These are phyloP conservation scores for Tokudaia muenninki DNA, from an alignment of 2,797 vertebrate genomes.

Conservation along the genomic window DNA sequence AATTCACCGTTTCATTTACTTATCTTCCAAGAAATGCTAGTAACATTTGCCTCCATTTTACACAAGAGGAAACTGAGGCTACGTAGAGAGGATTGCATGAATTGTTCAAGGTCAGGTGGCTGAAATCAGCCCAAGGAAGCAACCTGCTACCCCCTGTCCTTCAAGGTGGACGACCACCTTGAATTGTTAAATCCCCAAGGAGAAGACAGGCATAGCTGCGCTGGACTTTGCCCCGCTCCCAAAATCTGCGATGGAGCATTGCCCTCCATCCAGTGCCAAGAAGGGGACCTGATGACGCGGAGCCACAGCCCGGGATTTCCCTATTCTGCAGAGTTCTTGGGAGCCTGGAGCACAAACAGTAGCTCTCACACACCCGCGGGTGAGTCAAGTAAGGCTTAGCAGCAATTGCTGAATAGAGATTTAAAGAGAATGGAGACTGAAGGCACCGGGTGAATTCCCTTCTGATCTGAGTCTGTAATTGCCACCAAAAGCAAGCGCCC, in stretches of 20 bases:
- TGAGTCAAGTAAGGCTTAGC: conserved; percentile 66
- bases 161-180: background rate
- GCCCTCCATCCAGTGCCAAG: conserved; percentile 59
- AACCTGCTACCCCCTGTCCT: background rate
- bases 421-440: background rate
- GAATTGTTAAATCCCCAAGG: background rate
- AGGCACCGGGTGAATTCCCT: background rate
- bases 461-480: background rate
- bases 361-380: background rate
- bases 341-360: background rate
- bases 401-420: conserved; percentile 23
- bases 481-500: background rate
- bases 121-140: conserved; percentile 7
- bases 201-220: background rate
- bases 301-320: conserved; percentile 68
- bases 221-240: background rate
- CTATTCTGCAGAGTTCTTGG: conserved; percentile 49
- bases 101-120: conserved; percentile 78
- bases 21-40: conserved; percentile 12
- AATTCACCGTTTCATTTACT: conserved; percentile 60
- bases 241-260: conserved; percentile 54
- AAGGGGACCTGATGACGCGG: conserved; percentile 75
- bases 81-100: background rate
- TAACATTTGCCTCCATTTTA: conserved; percentile 26
- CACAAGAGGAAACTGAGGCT: conserved; percentile 68